A percentile compares a stretch with the other conserved stretches of the same genome.
Evolutionary conservation across 2,797 vertebrate species (phyloP).

Genomic region (Gallinago solitaria): DNA sequence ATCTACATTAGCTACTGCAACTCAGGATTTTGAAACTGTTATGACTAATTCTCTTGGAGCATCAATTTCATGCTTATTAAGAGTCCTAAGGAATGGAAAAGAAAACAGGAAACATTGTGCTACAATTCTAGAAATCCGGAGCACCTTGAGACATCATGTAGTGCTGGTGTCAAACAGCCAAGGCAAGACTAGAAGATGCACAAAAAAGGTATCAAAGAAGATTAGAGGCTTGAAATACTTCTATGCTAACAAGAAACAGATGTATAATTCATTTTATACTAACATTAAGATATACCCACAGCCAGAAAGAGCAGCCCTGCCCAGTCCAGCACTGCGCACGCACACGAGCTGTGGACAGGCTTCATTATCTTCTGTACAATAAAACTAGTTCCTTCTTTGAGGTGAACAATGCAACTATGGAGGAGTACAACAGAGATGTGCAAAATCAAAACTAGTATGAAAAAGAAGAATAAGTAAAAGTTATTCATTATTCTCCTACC

Average conservation of each 20-base stretch:
- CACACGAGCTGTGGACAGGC: not conserved
- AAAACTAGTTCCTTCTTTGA: not conserved
- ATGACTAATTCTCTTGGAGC: not conserved
- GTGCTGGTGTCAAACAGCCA: not conserved
- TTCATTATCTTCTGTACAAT: not conserved
- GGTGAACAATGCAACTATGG: fast-evolving
- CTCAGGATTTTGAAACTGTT: not conserved
- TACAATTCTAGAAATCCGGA: not conserved
- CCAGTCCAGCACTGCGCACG: not conserved
- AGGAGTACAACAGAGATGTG: not conserved
- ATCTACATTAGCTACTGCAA: conserved; percentile 9
- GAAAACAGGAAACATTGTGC: not conserved
- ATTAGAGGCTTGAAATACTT: not conserved
- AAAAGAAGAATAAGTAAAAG: not conserved
- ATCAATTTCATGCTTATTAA: not conserved
- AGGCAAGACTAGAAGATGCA: not conserved
- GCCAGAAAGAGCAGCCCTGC: not conserved
- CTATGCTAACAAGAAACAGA: not conserved
- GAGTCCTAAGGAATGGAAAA: not conserved
- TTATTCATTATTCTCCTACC: not conserved
- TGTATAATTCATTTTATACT: not conserved
- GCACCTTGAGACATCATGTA: not conserved
- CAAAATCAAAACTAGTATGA: not conserved
- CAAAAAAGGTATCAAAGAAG: not conserved
- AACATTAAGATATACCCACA: not conserved